These are phyloP conservation scores for Macroteleia sp. DNA, from an alignment of 2,888 invertebrate species.

Conservation along the genomic window DNA sequence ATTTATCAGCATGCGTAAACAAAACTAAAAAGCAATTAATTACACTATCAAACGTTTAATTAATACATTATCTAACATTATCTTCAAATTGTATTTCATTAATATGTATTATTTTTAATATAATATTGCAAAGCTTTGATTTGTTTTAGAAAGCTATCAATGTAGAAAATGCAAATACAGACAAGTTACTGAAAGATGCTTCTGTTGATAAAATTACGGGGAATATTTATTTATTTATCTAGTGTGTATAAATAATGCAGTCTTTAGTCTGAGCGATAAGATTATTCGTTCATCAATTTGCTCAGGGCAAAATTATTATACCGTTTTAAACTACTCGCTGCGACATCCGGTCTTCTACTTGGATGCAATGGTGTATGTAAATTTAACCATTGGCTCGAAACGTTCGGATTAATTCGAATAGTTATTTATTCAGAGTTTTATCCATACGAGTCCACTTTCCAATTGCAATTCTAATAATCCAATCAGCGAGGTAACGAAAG, in stretches of 20 bases:
- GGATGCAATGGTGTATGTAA: slow-evolving; percentile 72
- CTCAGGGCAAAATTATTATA: slow-evolving; percentile 61
- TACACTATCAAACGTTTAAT: too few relatives aligned
- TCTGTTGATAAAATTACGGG: background rate
- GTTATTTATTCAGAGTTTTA: slow-evolving; percentile 13
- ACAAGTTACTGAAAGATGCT: too few relatives aligned
- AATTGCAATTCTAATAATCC: too few relatives aligned
- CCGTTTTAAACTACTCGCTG: slow-evolving; percentile 66
- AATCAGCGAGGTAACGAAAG: too few relatives aligned
- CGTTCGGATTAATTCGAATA: slow-evolving; percentile 32
- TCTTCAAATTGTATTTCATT: too few relatives aligned
- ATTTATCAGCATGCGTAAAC: too few relatives aligned
- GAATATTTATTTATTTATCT: slow-evolving; percentile 17
- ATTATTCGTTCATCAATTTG: slow-evolving; percentile 57
- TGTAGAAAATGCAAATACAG: too few relatives aligned
- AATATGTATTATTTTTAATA: too few relatives aligned
- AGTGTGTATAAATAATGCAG: slow-evolving; percentile 14
- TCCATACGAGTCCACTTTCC: background rate
- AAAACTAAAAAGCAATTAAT: too few relatives aligned
- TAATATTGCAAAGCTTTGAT: too few relatives aligned
- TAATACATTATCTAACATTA: too few relatives aligned
- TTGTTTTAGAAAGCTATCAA: too few relatives aligned
- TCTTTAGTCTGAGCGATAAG: slow-evolving; percentile 30
- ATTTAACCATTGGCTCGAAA: slow-evolving; percentile 69
- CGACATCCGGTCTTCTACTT: slow-evolving; percentile 72